Evolutionary conservation across 2,888 invertebrate genomes (phyloP).

Genomic region (Euproctis similis): DNA sequence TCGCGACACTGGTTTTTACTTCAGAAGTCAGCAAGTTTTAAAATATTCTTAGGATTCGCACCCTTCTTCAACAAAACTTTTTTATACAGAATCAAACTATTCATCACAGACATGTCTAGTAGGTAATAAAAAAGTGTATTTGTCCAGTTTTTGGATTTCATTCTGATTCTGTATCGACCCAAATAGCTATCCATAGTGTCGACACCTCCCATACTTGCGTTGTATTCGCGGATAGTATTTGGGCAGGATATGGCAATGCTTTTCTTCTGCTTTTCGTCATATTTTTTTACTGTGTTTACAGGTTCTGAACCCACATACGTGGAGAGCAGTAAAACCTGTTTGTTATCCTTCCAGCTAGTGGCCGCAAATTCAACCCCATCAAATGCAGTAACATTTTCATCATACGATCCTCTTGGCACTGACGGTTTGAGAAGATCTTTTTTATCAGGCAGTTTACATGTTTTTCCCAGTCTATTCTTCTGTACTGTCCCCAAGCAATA

Average conservation of each 20-base stretch:
- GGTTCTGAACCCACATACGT: not conserved
- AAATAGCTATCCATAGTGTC: conserved; percentile 4
- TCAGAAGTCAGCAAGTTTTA: not conserved
- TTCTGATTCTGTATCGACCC: conserved; percentile 22
- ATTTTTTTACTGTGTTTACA: not conserved
- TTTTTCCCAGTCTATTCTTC: conserved; percentile 4
- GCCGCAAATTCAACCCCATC: conserved; percentile 8
- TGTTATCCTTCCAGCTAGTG: conserved; percentile 2
- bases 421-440: conserved; percentile 1
- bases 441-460: conserved; percentile 1
- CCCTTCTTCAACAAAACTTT: conserved; percentile 2
- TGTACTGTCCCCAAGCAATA: conserved; percentile 3
- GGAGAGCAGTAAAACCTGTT: not conserved
- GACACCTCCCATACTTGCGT: not conserved
- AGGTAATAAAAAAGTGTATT: conserved; percentile 1
- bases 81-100: conserved; percentile 6
- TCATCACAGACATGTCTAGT: conserved; percentile 18
- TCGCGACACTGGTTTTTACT: too few species aligned
- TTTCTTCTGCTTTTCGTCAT: not conserved
- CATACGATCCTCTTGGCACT: conserved; percentile 3
- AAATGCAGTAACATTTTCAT: conserved; percentile 2
- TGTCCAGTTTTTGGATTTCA: conserved; percentile 10
- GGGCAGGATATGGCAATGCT: not conserved
- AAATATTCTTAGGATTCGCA: not conserved
- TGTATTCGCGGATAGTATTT: not conserved